Evolutionary conservation across 1,140 invertebrate species (phyloP).

Genomic region (Theocolax elegans): DNA sequence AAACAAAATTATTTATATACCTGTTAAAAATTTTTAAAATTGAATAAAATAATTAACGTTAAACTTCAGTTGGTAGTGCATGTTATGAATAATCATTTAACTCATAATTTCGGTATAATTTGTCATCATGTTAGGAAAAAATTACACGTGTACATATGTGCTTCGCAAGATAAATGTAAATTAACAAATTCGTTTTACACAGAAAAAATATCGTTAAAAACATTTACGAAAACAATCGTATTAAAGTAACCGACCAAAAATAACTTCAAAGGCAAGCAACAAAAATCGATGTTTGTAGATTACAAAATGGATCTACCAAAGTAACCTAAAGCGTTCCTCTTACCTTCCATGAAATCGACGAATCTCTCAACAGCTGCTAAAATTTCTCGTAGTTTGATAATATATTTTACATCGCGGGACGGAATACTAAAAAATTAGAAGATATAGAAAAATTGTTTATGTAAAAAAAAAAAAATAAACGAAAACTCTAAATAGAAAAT

Average conservation of each 20-base stretch:
- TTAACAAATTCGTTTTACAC: background rate
- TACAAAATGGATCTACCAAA: constrained; percentile 6
- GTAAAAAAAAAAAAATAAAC: background rate
- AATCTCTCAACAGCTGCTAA: too few species aligned
- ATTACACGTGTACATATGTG: constrained; percentile 8
- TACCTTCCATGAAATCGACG: background rate
- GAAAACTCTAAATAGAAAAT: background rate
- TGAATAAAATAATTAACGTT: background rate
- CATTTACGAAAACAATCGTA: background rate
- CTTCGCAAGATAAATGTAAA: background rate
- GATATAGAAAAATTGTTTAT: too few species aligned
- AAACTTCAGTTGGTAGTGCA: constrained; percentile 56
- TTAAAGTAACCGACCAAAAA: background rate
- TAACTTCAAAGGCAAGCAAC: background rate
- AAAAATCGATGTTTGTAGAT: constrained; percentile 13
- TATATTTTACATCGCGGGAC: background rate
- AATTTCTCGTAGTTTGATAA: too few species aligned
- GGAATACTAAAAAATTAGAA: too few species aligned
- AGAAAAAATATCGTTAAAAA: background rate
- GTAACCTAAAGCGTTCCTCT: constrained; percentile 14
- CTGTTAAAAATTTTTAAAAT: background rate
- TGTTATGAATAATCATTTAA: constrained; percentile 51
- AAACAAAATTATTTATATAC: background rate
- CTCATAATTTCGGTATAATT: constrained; percentile 41
- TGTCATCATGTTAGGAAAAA: constrained; percentile 46